phyloP scores from a whole-genome alignment of 2,797 vertebrate genomes.

The Pipistrellus kuhlii region DNA sequence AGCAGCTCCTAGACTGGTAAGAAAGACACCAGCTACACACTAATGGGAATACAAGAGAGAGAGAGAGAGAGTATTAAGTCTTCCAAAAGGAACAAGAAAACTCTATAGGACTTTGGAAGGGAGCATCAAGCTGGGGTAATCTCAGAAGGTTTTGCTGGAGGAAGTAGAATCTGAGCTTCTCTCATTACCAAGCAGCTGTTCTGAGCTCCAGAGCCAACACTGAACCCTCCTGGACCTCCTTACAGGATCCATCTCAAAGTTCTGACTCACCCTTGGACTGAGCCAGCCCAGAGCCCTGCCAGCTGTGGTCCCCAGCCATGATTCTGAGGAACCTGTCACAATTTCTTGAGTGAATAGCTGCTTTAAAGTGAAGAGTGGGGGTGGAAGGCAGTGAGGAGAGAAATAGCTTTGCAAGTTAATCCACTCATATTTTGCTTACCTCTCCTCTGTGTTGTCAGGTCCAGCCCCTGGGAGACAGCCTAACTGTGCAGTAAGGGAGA shows the following conservation, averaged over 20 bases:
- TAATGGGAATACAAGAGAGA: not conserved
- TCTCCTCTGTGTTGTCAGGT: constrained; percentile 1
- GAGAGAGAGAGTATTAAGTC: not conserved
- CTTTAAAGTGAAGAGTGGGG: not conserved
- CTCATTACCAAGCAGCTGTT: constrained; percentile 10
- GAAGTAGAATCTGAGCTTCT: constrained; percentile 16
- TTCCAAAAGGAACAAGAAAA: not conserved
- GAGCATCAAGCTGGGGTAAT: not conserved
- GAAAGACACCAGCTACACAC: not conserved
- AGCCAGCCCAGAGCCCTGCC: not conserved
- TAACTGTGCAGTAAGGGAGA: not conserved
- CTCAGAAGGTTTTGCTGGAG: constrained; percentile 44
- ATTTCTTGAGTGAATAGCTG: constrained; percentile 52
- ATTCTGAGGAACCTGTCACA: not conserved
- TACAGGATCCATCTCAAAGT: not conserved
- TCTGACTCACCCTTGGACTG: not conserved
- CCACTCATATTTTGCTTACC: not conserved
- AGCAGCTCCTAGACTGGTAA: not conserved
- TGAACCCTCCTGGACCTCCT: not conserved
- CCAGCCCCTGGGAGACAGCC: constrained; percentile 48
- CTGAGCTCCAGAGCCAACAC: not conserved
- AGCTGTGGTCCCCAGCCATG: not conserved
- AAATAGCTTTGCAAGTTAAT: constrained; percentile 25
- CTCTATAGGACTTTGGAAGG: not conserved
- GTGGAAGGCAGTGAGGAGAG: too few relatives aligned